phyloP scores from a whole-genome alignment of 2,797 vertebrate species.

The Argentina silus region DNA sequence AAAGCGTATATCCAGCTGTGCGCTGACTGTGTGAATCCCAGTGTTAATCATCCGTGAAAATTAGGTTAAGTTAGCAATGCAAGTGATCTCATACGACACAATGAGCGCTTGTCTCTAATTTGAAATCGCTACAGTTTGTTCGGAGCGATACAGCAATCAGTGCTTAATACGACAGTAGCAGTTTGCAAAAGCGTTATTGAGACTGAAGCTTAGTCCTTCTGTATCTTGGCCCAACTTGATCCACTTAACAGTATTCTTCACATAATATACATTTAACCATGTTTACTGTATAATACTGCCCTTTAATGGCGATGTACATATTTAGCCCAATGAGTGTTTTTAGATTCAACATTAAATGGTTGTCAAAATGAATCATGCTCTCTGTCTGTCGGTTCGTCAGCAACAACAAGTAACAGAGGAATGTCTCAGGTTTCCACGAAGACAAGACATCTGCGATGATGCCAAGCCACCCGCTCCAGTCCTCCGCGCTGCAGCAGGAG shows the following conservation, averaged over 20 bases:
- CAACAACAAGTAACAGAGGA: no score
- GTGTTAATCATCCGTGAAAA: neutral
- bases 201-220: neutral
- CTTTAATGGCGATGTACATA: no score
- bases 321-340: no score
- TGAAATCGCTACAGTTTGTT: neutral
- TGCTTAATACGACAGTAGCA: neutral
- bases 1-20: constrained; percentile 21
- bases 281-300: no score
- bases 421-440: no score
- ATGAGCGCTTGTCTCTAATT: neutral
- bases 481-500: no score
- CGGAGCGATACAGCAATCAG: neutral
- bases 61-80: neutral
- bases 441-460: no score
- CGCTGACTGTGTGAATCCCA: neutral
- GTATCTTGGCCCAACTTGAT: neutral
- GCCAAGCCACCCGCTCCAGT: no score
- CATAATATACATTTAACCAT: neutral
- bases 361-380: no score
- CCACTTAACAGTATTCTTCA: neutral
- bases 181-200: neutral
- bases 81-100: neutral
- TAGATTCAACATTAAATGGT: no score
- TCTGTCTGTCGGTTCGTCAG: no score